These are phyloP conservation scores for Coreoperca whiteheadi DNA, from an alignment of 2,113 vertebrate genomes.

Conservation along the genomic window DNA sequence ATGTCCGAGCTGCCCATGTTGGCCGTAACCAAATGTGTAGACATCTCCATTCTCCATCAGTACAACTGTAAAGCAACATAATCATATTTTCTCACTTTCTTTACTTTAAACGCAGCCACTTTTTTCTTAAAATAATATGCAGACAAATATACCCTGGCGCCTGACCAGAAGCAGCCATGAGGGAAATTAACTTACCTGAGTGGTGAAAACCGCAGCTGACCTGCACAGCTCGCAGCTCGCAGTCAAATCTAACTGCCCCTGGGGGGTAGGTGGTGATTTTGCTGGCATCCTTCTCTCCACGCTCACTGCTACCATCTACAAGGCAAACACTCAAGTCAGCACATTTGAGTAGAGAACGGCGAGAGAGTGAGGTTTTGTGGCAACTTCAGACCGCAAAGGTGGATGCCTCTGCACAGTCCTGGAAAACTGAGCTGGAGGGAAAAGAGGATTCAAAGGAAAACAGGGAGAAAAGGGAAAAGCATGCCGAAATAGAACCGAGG, in stretches of 20 bases:
- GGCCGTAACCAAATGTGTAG: slow-evolving; percentile 98
- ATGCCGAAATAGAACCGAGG: slow-evolving; percentile 53
- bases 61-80: slow-evolving; percentile 86
- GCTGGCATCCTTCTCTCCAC: slow-evolving; percentile 97
- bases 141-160: background rate
- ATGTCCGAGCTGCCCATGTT: slow-evolving; percentile 97
- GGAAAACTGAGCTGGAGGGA: slow-evolving; percentile 65
- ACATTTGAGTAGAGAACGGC: slow-evolving; percentile 11
- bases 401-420: slow-evolving; percentile 64
- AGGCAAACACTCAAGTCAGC: slow-evolving; percentile 65
- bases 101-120: background rate
- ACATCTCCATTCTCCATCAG: slow-evolving; percentile 99
- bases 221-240: slow-evolving; percentile 94
- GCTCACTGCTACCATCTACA: slow-evolving; percentile 95
- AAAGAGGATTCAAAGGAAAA: slow-evolving; percentile 40
- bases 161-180: background rate
- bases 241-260: slow-evolving; percentile 94
- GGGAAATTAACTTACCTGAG: slow-evolving; percentile 88
- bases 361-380: slow-evolving; percentile 34
- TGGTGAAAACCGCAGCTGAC: slow-evolving; percentile 99
- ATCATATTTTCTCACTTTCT: background rate
- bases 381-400: slow-evolving; percentile 59
- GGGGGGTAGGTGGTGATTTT: slow-evolving; percentile 99
- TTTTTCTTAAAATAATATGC: background rate
- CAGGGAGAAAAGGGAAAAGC: slow-evolving; percentile 8